Evolutionary conservation across 2,888 invertebrate genomes (phyloP), one percentile per base, ranked within the genome.

Genomic region (Tenthredo distinguenda): DNA sequence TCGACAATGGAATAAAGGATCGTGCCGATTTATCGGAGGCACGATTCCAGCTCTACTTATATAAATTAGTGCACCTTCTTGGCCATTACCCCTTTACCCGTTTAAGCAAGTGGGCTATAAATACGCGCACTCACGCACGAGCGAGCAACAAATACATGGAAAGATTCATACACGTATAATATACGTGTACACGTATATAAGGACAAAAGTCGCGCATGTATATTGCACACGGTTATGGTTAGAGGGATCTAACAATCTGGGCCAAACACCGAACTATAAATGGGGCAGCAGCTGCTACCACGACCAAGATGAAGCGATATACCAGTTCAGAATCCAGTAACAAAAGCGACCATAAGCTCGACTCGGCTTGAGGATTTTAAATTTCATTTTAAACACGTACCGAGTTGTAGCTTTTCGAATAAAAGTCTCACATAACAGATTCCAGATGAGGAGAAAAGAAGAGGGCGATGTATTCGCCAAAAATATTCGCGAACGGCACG

Each of bases 271-370:
- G 31, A 84, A 62, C 62, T 74, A 34, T 84, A 84, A 84, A 84
- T 84, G 84, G 74, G 84, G 84, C 74, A 84, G 74, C 84, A 84
- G 72, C 72, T 84, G 84, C 47, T 37, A 37, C 50, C 34, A 15
- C 26, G 50, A 21, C n/a, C 40, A 47, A 55, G 55, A 74, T 55
- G 74, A n/a, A 55, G 55, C 72, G 72, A 74, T 84, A 58, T 26
- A 26, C 74, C 40, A 50, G 76, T 77, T 77, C 31, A 26, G 37
- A 77, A 77, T 50, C 47, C 31, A 77, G 43, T 74, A 43, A 74
- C 40, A 74, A 74, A 74, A 74, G 40, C 74, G 21, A 74, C 74
- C 43, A 31, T 50, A 77, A 31, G 26, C 55, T 50, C 72, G 18
- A 9, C 18, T 18, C 34, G 34, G n/a, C 72, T 72, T 43, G 7